These are phyloP conservation scores for Cistogaster globosa DNA, from an alignment of 2,888 invertebrate species.

Conservation along the genomic window DNA sequence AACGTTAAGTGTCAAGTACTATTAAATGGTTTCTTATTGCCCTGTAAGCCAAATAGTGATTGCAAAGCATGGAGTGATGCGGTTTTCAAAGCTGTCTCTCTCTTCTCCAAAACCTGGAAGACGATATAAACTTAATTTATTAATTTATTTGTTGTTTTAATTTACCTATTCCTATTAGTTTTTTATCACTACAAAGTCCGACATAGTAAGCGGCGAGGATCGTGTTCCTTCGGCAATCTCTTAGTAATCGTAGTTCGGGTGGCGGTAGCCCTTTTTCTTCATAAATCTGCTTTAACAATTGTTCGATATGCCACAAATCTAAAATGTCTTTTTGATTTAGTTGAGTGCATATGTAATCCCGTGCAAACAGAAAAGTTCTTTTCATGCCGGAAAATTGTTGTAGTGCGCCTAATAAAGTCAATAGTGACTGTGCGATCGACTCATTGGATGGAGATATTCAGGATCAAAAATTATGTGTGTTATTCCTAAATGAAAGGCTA, in stretches of 20 bases:
- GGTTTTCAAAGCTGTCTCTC: conserved; percentile 91
- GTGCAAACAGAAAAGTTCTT: conserved; percentile 89
- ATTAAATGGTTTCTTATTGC: conserved; percentile 85
- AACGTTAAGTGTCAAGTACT: too few species aligned
- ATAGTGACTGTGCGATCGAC: conserved; percentile 89
- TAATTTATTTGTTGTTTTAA: neutral
- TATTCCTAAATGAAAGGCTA: conserved; percentile 90
- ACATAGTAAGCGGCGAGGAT: conserved; percentile 93
- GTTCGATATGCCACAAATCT: conserved; percentile 91
- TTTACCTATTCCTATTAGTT: conserved; percentile 92
- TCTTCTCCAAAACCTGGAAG: conserved; percentile 93
- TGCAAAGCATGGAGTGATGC: conserved; percentile 93
- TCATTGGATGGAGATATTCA: conserved; percentile 85
- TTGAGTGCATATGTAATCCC: conserved; percentile 93
- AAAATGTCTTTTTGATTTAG: conserved; percentile 93
- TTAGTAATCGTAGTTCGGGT: conserved; percentile 92
- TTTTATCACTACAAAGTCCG: conserved; percentile 92
- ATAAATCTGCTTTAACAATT: conserved; percentile 88
- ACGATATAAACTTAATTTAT: neutral
- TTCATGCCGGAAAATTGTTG: conserved; percentile 86
- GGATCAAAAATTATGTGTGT: conserved; percentile 91
- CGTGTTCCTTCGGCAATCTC: conserved; percentile 90
- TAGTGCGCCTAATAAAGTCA: conserved; percentile 92
- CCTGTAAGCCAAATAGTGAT: conserved; percentile 85
- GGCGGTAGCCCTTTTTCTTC: conserved; percentile 84